Percentiles rank a stretch among this genome's conserved stretches.
These are phyloP conservation scores for Zoanthus gigantus DNA, from an alignment of 92 coral and sea anemone genomes.

Conservation along the genomic window DNA sequence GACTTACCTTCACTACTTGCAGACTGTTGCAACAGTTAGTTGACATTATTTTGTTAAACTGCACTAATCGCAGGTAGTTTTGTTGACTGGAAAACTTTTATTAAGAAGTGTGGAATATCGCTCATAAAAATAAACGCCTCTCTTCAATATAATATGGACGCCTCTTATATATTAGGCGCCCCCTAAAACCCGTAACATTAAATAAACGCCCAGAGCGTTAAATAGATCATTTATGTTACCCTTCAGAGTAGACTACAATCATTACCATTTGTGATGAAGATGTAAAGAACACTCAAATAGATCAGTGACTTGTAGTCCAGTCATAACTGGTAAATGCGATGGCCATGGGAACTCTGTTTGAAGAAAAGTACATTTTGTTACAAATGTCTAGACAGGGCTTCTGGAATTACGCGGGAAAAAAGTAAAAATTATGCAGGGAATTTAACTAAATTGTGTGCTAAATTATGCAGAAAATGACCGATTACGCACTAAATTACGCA, in stretches of 20 bases:
- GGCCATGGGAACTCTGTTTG: constrained; percentile 80
- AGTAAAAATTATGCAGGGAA: too few relatives aligned
- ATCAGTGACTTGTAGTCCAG: constrained; percentile 69
- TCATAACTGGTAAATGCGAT: constrained; percentile 71
- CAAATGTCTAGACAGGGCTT: too few relatives aligned
- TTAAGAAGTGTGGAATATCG: background rate
- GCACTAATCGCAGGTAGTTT: too few relatives aligned
- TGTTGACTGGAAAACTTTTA: background rate
- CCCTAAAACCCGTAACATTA: background rate
- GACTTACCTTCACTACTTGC: too few relatives aligned
- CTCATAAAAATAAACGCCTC: too few relatives aligned
- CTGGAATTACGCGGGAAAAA: too few relatives aligned
- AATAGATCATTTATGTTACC: background rate
- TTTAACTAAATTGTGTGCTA: too few relatives aligned
- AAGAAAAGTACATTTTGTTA: too few relatives aligned
- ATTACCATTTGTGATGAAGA: constrained; percentile 82
- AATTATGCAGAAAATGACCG: too few relatives aligned
- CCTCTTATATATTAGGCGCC: constrained; percentile 21
- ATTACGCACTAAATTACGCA: too few relatives aligned
- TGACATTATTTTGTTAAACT: constrained; percentile 15
- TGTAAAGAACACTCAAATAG: constrained; percentile 72
- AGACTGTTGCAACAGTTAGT: background rate
- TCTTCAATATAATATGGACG: background rate
- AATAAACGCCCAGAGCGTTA: constrained; percentile 23
- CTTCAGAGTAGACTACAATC: too few relatives aligned